phyloP scores from a whole-genome alignment of 2,113 vertebrate species.

The Zapus hudsonius region DNA sequence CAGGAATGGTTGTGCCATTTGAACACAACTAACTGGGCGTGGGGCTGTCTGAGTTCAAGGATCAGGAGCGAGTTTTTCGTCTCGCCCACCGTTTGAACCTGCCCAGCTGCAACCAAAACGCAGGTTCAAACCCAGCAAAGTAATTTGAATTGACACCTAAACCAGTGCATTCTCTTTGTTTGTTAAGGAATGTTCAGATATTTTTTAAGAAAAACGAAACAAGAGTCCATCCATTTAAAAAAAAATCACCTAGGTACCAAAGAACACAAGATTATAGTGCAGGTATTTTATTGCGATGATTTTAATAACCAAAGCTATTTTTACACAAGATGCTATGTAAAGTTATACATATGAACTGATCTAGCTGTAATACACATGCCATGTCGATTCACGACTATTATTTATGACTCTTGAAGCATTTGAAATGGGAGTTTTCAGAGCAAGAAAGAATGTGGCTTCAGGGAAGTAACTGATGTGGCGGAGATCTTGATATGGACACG shows the following conservation, averaged over 20 bases:
- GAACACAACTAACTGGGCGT: conserved; percentile 80
- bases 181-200: conserved; percentile 90
- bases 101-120: conserved; percentile 71
- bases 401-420: conserved; percentile 84
- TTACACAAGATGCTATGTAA: conserved; percentile 90
- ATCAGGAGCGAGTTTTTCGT: conserved; percentile 84
- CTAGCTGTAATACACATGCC: conserved; percentile 85
- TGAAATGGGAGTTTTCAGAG: conserved; percentile 79
- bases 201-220: conserved; percentile 82
- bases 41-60: conserved; percentile 87
- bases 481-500: neutral
- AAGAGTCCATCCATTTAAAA: conserved; percentile 85
- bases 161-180: conserved; percentile 97
- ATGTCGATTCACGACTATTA: conserved; percentile 84
- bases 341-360: conserved; percentile 87
- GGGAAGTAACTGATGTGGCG: conserved; percentile 69
- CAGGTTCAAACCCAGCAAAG: conserved; percentile 87
- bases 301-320: conserved; percentile 92
- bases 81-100: conserved; percentile 84
- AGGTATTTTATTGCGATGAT: conserved; percentile 91
- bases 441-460: conserved; percentile 84
- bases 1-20: conserved; percentile 84
- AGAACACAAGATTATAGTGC: conserved; percentile 89
- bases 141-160: conserved; percentile 87
- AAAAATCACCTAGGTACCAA: conserved; percentile 87